These are phyloP conservation scores for Noctua fimbriata DNA, from an alignment of 2,888 invertebrate genomes.

Conservation along the genomic window DNA sequence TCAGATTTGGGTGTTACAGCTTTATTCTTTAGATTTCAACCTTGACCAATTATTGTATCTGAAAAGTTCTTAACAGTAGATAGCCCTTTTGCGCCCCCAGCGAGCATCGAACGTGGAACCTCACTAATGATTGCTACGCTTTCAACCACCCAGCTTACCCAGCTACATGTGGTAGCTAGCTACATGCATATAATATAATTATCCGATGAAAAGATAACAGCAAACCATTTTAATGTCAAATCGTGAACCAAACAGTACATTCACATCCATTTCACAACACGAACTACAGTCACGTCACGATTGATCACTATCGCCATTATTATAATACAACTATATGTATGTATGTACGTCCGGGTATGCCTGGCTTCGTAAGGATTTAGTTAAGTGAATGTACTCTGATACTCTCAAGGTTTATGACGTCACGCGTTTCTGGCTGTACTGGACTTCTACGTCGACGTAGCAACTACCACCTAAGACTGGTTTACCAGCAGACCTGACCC, in stretches of 20 bases:
- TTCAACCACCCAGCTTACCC: not conserved
- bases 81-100: not conserved
- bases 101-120: not conserved
- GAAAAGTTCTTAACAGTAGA: not conserved
- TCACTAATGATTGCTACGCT: not conserved
- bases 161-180: not conserved
- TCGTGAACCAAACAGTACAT: conserved; percentile 58
- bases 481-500: conserved; percentile 56
- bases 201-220: conserved; percentile 50
- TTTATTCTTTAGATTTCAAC: not conserved
- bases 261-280: conserved; percentile 62
- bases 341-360: conserved; percentile 62
- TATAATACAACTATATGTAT: conserved; percentile 49
- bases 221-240: conserved; percentile 54
- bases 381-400: conserved; percentile 83
- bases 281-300: conserved; percentile 47
- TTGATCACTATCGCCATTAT: conserved; percentile 56
- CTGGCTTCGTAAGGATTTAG: conserved; percentile 71
- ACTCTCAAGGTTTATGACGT: conserved; percentile 80
- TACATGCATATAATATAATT: conserved; percentile 13
- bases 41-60: not conserved
- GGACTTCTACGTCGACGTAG: conserved; percentile 45
- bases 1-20: not conserved
- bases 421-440: conserved; percentile 69
- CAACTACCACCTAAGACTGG: conserved; percentile 15